Base-by-base conservation (phyloP, 2,888 invertebrate genomes). In the Parochlus steinenii region DNA sequence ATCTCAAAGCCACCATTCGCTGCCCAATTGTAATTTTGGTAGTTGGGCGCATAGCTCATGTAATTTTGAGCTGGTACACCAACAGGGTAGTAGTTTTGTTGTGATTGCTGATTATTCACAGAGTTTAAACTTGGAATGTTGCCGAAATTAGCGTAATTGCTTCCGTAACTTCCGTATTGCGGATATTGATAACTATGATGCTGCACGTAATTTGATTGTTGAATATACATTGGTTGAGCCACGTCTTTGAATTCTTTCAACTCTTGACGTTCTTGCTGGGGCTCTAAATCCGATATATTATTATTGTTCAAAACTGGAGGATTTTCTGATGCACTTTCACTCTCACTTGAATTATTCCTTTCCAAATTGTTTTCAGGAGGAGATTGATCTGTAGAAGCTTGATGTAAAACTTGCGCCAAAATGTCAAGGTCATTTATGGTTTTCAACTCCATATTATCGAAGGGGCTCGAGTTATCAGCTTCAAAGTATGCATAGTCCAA, bases 361-460 rank as follows among this genome's bases (percentile, higher is more conserved):
- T 28, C 31, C 23, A 34, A 18, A 12, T 37, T 40, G 11, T 33
- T 28, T 11, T 29, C 28, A 5, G 24, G n/a, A 16, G 28, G 22
- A 16, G 22, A 16, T 16, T 35, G 18, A 6, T 11, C 30, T 20
- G 20, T 37, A 18, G 1, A 59, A 54, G 5, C 12, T 6, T 28
- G 29, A 11, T 28, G 12, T 11, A 74, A 53, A 29, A 87, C 83
- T 57, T 83, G 78, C 10, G 87, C 87, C 42, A 92, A 61, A 52
- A 85, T 74, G 56, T 86, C 87, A 69, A 89, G 74, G 51, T 90
- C 89, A 61, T 92, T 89, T 39, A 92, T 79, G 26, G 86, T 83
- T 58, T 89, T 86, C 34, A 92, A 56, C 60, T 86, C 89, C 58
- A 87, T 76, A 61, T 82, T 86, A 62, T 92, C 90, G 61, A 92